Evolutionary conservation across 92 coral and sea anemone genomes (phyloP), one percentile per base, ranked within the genome.

Genomic region (Palythoa heliodiscus): DNA sequence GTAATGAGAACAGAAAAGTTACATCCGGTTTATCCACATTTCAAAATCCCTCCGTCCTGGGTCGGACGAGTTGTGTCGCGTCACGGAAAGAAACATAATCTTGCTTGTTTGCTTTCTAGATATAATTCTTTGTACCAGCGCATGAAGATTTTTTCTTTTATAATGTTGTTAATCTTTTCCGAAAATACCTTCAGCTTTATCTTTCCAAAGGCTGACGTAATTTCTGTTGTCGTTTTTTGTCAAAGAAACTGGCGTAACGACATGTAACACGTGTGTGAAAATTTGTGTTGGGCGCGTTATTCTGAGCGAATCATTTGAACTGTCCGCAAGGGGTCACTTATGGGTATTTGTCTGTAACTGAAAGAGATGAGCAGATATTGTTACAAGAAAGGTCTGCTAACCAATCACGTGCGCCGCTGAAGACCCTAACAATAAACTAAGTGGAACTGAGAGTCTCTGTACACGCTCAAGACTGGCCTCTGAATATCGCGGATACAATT

Each of bases 401-500:
- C 84, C 84, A 80, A 80, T 80, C 84, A 80, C 74, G 54, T 80
- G 74, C 73, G 74, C 75, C 72, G 88, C 78, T 89, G 88, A 35
- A 70, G 54, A 40, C 60, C 52, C 83, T 68, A 89, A 90, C 95
- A 93, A 91, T 92, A 87, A 86, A 86, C 87, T 84, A 82, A 87
- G 87, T 85, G 83, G 88, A 93, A 92, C 92, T 90, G 91, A 90
- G 93, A 78, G 63, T 78, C 95, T 88, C 93, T 94, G 91, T 93
- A 92, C 66, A 37, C 81, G 81, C 89, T 80, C 83, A 85, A 90
- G 90, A 86, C 87, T 76, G 89, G 80, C 83, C 89, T 87, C 81
- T 83, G 79, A 63, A 68, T 75, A 86, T 76, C 89, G 88, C 93
- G 92, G 91, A 90, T 92, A 90, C 75, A 83, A 92, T 94, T 92